Conservation (phyloP, 2,888 invertebrate genomes). For the Melolontha melolontha region DNA sequence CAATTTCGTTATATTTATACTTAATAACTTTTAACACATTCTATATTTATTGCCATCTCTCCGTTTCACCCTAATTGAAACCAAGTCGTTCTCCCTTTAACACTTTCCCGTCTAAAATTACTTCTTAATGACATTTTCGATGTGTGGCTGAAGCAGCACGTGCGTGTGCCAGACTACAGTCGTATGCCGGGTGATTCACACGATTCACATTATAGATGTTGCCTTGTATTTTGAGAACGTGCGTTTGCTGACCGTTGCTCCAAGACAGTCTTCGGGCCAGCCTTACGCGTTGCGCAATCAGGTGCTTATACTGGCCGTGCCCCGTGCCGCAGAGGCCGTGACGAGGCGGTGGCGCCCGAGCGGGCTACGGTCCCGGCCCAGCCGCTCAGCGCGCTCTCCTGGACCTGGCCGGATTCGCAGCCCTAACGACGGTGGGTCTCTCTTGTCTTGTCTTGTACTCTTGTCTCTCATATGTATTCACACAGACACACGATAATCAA, state of each 20-base stretch:
- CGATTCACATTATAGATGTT: slow-evolving; percentile 41
- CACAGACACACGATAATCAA: slow-evolving; percentile 8
- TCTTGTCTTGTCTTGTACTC: slow-evolving; percentile 35
- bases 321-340: slow-evolving; percentile 59
- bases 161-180: slow-evolving; percentile 37
- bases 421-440: slow-evolving; percentile 61
- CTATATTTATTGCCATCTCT: no score
- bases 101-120: not conserved
- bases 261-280: slow-evolving; percentile 68
- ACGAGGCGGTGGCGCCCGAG: slow-evolving; percentile 54
- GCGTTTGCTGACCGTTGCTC: slow-evolving; percentile 65
- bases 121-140: slow-evolving; percentile 6
- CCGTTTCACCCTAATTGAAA: no score
- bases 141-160: slow-evolving; percentile 36
- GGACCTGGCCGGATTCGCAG: slow-evolving; percentile 64
- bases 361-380: slow-evolving; percentile 57
- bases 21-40: no score
- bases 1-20: no score
- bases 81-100: not conserved
- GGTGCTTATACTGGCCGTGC: slow-evolving; percentile 54
- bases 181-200: slow-evolving; percentile 29
- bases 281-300: slow-evolving; percentile 58
- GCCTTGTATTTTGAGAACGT: slow-evolving; percentile 47
- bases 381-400: slow-evolving; percentile 62
- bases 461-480: not conserved